Percentiles rank a stretch among this genome's conserved stretches.
Conservation (phyloP, 2,113 vertebrate species). For the Myxocyprinus asiaticus region DNA sequence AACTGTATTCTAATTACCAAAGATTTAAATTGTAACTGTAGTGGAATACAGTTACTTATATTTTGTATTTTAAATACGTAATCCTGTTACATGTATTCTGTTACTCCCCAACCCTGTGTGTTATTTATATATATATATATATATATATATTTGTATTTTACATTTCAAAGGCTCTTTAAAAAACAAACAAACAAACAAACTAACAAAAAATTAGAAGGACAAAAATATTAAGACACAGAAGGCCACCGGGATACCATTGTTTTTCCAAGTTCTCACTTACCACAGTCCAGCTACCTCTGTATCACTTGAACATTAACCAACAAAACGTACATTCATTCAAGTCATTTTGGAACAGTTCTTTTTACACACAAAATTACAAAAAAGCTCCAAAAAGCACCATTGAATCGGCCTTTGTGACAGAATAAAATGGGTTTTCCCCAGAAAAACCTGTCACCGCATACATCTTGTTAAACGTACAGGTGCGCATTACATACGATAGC, state of each 20-base stretch:
- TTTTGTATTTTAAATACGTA: too few relatives aligned
- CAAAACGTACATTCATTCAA: conserved; percentile 82
- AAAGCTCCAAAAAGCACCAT: conserved; percentile 80
- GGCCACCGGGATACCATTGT: conserved; percentile 68
- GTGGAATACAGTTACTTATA: too few relatives aligned
- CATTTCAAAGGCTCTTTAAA: conserved; percentile 75
- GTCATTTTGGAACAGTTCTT: conserved; percentile 79
- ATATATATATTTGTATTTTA: conserved; percentile 60
- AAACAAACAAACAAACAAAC: conserved; percentile 60
- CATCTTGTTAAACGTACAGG: conserved; percentile 69
- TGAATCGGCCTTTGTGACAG: conserved; percentile 76
- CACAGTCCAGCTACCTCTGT: conserved; percentile 66
- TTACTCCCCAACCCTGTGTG: too few relatives aligned
- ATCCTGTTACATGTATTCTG: too few relatives aligned
- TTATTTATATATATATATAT: conserved; percentile 7
- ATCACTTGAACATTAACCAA: conserved; percentile 68
- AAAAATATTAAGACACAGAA: conserved; percentile 66
- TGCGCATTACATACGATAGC: conserved; percentile 58
- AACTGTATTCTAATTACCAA: too few relatives aligned
- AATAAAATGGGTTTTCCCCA: conserved; percentile 2
- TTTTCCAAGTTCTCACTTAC: conserved; percentile 62
- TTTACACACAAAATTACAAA: conserved; percentile 77
- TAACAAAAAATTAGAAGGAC: conserved; percentile 45
- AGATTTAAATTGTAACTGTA: too few relatives aligned
- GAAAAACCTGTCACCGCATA: conserved; percentile 65